These are phyloP conservation scores for Amphilophus citrinellus DNA, from an alignment of 2,113 vertebrate genomes.

Conservation along the genomic window DNA sequence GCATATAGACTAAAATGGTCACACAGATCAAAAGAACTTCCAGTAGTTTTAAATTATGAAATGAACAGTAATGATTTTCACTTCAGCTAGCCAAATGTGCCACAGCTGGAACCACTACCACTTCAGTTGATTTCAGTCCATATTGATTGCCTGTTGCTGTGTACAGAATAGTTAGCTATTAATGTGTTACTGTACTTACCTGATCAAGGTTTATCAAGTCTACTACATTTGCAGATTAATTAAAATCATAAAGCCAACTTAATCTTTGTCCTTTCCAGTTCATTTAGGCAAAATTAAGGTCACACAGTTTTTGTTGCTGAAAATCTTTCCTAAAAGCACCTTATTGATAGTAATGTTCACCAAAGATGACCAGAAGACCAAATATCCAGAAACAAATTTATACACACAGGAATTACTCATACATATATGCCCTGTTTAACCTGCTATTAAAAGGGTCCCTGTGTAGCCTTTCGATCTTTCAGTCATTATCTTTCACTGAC, in stretches of 20 bases:
- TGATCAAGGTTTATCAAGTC: too few species aligned
- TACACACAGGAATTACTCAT: background rate
- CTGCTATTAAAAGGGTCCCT: background rate
- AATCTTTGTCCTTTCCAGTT: background rate
- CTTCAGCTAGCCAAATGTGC: background rate
- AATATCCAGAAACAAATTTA: background rate
- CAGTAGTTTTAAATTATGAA: background rate
- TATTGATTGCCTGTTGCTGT: background rate
- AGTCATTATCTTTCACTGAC: background rate
- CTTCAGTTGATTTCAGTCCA: background rate
- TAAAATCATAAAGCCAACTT: background rate
- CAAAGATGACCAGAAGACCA: background rate
- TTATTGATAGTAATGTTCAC: background rate
- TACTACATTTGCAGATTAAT: constrained; percentile 14
- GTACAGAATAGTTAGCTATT: background rate
- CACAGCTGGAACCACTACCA: background rate
- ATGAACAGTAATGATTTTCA: background rate
- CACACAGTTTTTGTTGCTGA: background rate
- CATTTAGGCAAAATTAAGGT: background rate
- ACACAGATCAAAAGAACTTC: background rate
- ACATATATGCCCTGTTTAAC: constrained; percentile 1
- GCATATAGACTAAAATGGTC: background rate
- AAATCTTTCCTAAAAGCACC: background rate
- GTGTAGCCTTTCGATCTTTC: background rate
- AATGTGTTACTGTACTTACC: background rate